A percentile compares a stretch with the other conserved stretches of the same genome.
Evolutionary conservation across 2,888 invertebrate genomes (phyloP).

Genomic region (Heliconius ismenius): DNA sequence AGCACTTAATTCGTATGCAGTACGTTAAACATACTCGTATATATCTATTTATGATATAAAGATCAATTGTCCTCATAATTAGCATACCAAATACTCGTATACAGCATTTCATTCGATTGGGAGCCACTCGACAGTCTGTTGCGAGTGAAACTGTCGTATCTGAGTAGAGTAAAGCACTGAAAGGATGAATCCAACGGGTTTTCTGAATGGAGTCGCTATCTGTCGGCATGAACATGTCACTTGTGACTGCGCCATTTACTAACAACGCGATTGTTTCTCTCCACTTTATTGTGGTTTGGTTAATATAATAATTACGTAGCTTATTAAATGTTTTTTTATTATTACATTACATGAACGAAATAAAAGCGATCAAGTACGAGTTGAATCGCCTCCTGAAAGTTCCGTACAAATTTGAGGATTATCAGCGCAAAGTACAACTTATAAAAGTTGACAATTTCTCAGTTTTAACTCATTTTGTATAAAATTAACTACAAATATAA

Average conservation of each 20-base stretch:
- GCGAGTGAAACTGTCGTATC: constrained; percentile 58
- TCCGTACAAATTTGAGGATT: too few relatives aligned
- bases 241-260: constrained; percentile 45
- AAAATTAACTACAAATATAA: too few relatives aligned
- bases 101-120: constrained; percentile 43
- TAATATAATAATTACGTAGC: constrained; percentile 5
- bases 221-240: constrained; percentile 47
- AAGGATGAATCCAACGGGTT: constrained; percentile 59
- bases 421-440: too few relatives aligned
- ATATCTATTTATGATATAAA: constrained; percentile 26
- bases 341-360: too few relatives aligned
- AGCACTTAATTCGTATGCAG: constrained; percentile 6
- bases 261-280: constrained; percentile 37
- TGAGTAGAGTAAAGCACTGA: constrained; percentile 57
- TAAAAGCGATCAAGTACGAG: too few relatives aligned
- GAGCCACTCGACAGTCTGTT: constrained; percentile 50
- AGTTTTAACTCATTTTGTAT: too few relatives aligned
- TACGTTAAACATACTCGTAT: constrained; percentile 4
- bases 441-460: too few relatives aligned
- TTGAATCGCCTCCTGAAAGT: too few relatives aligned
- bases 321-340: neutral
- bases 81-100: constrained; percentile 34
- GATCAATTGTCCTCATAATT: constrained; percentile 29
- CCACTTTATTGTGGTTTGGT: constrained; percentile 35
- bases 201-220: constrained; percentile 55